Evolutionary conservation across 2,888 invertebrate species (phyloP), one percentile per base, ranked within the genome.

Genomic region (Dinocampus coccinellae): DNA sequence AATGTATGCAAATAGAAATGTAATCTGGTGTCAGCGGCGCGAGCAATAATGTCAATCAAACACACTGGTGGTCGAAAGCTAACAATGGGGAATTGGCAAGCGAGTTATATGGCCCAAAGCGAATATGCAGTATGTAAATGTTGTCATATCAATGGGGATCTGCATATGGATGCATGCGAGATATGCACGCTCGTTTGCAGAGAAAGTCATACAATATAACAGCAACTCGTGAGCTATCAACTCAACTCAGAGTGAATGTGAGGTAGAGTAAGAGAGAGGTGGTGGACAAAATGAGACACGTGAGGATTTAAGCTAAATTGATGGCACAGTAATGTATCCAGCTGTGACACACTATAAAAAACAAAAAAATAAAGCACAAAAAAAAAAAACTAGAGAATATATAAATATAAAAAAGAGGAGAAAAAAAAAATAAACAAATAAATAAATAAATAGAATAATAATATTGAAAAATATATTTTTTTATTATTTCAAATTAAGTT

Each of bases 51-150:
- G 87, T 87, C 87, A 87, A 87, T 87, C 87, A 87, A 87, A 85
- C 84, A 83, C 85, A 84, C 85, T 85, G 84, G 84, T 83, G 82
- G 85, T 82, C 82, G 85, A 85, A 84, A 84, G 83, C 85, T 84
- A 86, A 86, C 87, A 86, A 85, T 85, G 79, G 86, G 83, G 83
- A 85, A 86, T 85, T 81, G 85, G 83, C 80, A 79, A 81, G 80
- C 78, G 83, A 82, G 83, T 70, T 85, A 82, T 84, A 83, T 81
- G 82, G 84, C 84, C 83, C 83, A 82, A 79, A 83, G 85, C 85
- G 85, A 86, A 86, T 87, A 87, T 86, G 85, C 87, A 87, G 86
- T 87, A 85, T 87, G 87, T 87, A 87, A 87, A 87, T 87, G 86
- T 87, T 87, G 86, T 87, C 87, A 87, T 86, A 87, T 87, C 86